Evolutionary conservation across 2,113 vertebrate species (phyloP).

Genomic region (Oryzias celebensis): DNA sequence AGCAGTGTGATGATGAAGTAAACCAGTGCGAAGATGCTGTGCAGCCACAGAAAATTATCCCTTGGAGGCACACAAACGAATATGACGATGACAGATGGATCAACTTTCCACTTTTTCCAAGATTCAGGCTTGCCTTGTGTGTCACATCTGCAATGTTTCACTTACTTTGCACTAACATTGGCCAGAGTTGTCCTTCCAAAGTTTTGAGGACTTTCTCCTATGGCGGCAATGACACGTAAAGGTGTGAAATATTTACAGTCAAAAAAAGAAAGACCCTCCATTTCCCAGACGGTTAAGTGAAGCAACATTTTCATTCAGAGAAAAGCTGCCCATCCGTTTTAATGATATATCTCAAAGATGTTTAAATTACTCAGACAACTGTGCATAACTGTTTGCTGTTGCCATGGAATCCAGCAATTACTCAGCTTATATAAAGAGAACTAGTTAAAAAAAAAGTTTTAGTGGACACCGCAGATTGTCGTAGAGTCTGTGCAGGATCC

Average conservation of each 20-base stretch:
- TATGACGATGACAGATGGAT: constrained; percentile 9
- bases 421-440: constrained; percentile 54
- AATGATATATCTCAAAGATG: constrained; percentile 1
- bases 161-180: constrained; percentile 91
- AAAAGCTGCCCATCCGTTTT: constrained; percentile 22
- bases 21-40: constrained; percentile 88
- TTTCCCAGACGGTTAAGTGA: constrained; percentile 35
- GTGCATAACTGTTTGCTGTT: constrained; percentile 46
- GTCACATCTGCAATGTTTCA: constrained; percentile 39
- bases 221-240: constrained; percentile 66
- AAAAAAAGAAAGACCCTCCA: constrained; percentile 22
- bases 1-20: constrained; percentile 90
- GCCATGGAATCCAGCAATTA: constrained; percentile 43
- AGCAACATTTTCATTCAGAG: constrained; percentile 32
- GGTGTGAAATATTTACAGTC: constrained; percentile 36
- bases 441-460: constrained; percentile 44
- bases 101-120: neutral
- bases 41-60: constrained; percentile 89
- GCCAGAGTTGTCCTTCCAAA: constrained; percentile 94
- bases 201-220: constrained; percentile 87
- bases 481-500: constrained; percentile 34
- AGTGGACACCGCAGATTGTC: constrained; percentile 32
- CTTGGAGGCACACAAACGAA: constrained; percentile 66
- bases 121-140: constrained; percentile 33
- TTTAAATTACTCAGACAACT: too few relatives aligned